Conservation (phyloP, 1,140 invertebrate genomes). For the Heliconius congener region DNA sequence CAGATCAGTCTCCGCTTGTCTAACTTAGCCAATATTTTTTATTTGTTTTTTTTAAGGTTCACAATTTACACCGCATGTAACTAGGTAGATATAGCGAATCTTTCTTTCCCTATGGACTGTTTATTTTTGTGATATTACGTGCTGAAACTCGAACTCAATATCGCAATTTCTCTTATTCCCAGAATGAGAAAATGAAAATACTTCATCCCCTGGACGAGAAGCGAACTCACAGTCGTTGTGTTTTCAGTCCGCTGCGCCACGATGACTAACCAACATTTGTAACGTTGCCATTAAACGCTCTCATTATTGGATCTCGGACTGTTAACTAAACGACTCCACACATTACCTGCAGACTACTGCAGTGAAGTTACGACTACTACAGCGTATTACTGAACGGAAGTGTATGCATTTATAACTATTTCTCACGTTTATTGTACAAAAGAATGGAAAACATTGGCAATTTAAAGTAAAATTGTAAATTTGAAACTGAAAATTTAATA, state of each 20-base stretch:
- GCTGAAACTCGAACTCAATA: too few species aligned
- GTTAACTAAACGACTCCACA: constrained; percentile 11
- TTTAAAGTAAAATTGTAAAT: not conserved
- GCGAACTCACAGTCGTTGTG: too few species aligned
- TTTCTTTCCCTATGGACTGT: too few species aligned
- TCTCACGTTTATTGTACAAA: not conserved
- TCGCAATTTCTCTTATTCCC: too few species aligned
- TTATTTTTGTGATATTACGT: too few species aligned
- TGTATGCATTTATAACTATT: constrained; percentile 1
- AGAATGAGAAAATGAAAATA: too few species aligned
- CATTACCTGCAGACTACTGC: constrained; percentile 10
- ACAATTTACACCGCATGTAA: too few species aligned
- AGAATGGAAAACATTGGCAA: not conserved
- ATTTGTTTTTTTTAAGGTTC: too few species aligned
- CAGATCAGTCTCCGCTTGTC: not conserved
- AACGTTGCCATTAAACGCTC: constrained; percentile 14
- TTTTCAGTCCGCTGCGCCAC: too few species aligned
- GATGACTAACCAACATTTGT: not conserved
- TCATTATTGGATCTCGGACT: constrained; percentile 12
- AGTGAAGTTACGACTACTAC: constrained; percentile 8
- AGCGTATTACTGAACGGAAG: not conserved
- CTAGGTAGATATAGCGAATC: too few species aligned
- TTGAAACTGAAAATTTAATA: not conserved
- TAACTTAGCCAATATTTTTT: not conserved
- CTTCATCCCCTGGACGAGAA: too few species aligned